A percentile compares a stretch with the other conserved stretches of the same genome.
phyloP scores from a whole-genome alignment of 1,140 invertebrate species.

The Thaumetopoea pityocampa region DNA sequence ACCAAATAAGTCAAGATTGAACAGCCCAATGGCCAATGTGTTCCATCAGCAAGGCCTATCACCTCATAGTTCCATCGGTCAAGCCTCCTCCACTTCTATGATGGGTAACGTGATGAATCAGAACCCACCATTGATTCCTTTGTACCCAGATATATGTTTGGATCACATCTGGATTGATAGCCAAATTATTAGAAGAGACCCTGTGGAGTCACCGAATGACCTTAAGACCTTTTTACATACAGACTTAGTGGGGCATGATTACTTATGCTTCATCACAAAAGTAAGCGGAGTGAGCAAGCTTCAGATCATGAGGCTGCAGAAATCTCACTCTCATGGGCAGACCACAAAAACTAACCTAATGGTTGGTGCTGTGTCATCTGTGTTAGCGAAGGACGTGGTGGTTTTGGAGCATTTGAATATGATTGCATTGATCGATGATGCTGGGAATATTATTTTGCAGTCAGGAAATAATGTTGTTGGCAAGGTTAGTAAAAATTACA shows the following conservation, averaged over 20 bases:
- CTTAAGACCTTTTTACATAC: conserved; percentile 87
- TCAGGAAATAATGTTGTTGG: conserved; percentile 87
- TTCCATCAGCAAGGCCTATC: conserved; percentile 69
- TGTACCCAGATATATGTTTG: conserved; percentile 90
- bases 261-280: conserved; percentile 88
- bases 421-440: conserved; percentile 88
- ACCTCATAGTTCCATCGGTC: conserved; percentile 66
- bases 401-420: conserved; percentile 86
- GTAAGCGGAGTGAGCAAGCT: conserved; percentile 78
- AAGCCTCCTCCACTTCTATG: conserved; percentile 66
- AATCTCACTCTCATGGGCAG: conserved; percentile 79
- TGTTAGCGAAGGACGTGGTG: conserved; percentile 90
- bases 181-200: conserved; percentile 73
- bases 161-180: conserved; percentile 93
- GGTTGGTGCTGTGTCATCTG: conserved; percentile 83
- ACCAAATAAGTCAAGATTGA: conserved; percentile 65
- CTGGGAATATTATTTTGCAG: conserved; percentile 88
- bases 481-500: conserved; percentile 71
- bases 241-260: conserved; percentile 89
- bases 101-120: conserved; percentile 46
- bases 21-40: conserved; percentile 79
- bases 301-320: conserved; percentile 85
- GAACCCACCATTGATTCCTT: conserved; percentile 78
- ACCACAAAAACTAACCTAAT: conserved; percentile 77
- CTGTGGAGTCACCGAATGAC: conserved; percentile 75